Evolutionary conservation across 2,797 vertebrate genomes (phyloP), one percentile per base, ranked within the genome.

Genomic region (Chloroceryle inda): DNA sequence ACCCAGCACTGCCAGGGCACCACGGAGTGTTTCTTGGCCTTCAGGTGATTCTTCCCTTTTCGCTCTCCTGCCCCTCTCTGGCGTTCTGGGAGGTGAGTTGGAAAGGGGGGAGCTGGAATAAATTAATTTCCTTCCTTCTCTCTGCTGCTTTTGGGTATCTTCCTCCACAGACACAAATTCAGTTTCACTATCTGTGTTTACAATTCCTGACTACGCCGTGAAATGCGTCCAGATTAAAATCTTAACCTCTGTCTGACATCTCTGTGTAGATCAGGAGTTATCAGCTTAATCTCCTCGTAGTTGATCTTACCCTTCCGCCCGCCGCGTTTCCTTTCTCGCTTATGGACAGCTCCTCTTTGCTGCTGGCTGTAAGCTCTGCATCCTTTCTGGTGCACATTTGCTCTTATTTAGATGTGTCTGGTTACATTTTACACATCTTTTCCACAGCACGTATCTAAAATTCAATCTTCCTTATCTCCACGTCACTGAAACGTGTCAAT

Each of bases 231-330:
- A 88, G 94, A 96, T 96, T 95, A 96, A 95, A 92, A 93, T 93
- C 92, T 94, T 94, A 93, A 90, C 95, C 96, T 95, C 96, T 90
- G 85, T 21, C 93, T 96, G 94, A 84, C 93, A 50, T 90, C 90
- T 88, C 77, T 84, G 66, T 79, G 92, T 37, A 76, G 94, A 96
- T 96, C 92, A 76, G 94, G 95, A 92, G 90, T 96, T 96, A 95
- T 93, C 94, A 84, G 59, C 85, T 53, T 92, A 68, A 96, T 96
- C 94, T 95, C 72, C 88, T 94, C 66, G 95, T 84, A 85, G 93
- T 97, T 97, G 93, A 92, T 96, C 94, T 92, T 92, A 72, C 0
- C 63, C 94, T 94, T 94, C 95, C 76, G 0, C 85, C 83, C 29
- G 2, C 61, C 66, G 71, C 85, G 3, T 75, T 93, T 47, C 93